phyloP scores from a whole-genome alignment of 1,140 invertebrate genomes.

The Formica exsecta region DNA sequence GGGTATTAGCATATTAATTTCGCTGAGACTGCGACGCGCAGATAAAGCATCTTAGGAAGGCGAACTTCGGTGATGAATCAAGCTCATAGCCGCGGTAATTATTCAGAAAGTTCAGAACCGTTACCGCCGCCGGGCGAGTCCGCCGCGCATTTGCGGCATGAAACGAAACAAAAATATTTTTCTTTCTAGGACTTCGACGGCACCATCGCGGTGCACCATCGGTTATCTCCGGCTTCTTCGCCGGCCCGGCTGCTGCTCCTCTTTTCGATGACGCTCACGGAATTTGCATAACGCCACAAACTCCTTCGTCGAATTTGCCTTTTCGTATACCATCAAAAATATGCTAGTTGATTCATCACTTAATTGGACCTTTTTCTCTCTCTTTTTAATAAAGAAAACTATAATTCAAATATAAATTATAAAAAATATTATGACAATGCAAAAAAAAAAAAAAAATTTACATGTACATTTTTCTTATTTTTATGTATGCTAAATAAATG shows the following conservation, averaged over 20 bases:
- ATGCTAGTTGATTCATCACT: slow-evolving; percentile 1
- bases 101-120: slow-evolving; percentile 84
- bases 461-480: not conserved
- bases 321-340: slow-evolving; percentile 7
- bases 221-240: slow-evolving; percentile 52
- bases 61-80: slow-evolving; percentile 86
- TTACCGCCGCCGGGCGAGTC: slow-evolving; percentile 72
- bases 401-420: not conserved
- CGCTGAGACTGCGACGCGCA: slow-evolving; percentile 85
- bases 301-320: not conserved
- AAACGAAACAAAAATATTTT: slow-evolving; percentile 84
- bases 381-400: not conserved
- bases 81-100: slow-evolving; percentile 85
- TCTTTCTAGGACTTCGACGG: slow-evolving; percentile 77
- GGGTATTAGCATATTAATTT: slow-evolving; percentile 87
- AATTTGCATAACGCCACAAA: slow-evolving; percentile 41
- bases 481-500: not conserved
- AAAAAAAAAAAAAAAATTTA: not conserved
- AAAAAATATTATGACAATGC: not conserved
- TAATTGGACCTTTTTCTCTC: not conserved
- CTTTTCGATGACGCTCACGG: not conserved
- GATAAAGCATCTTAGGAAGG: slow-evolving; percentile 87
- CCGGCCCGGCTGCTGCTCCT: not conserved
- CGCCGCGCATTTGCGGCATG: slow-evolving; percentile 54
- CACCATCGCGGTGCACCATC: slow-evolving; percentile 19